Conservation (phyloP, 1,140 invertebrate genomes). For the Sitodiplosis mosellana region DNA sequence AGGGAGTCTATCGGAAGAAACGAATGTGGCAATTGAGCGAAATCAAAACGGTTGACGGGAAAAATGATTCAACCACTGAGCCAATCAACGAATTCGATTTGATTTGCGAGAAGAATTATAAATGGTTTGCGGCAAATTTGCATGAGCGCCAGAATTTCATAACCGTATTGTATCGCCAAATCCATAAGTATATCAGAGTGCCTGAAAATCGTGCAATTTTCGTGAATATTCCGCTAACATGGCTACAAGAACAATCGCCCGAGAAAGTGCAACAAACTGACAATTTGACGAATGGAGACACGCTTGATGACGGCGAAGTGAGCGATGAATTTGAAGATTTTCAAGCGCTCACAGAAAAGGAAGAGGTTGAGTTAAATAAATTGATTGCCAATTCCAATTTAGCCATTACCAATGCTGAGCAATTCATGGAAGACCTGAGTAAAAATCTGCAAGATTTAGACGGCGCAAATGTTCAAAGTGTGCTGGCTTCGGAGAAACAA, state of each 20-base stretch:
- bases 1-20: slow-evolving; percentile 68
- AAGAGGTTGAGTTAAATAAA: slow-evolving; percentile 56
- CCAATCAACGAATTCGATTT: slow-evolving; percentile 72
- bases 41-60: slow-evolving; percentile 62
- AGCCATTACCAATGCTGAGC: slow-evolving; percentile 53
- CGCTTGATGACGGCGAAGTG: slow-evolving; percentile 11
- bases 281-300: slow-evolving; percentile 4
- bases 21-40: slow-evolving; percentile 57
- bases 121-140: slow-evolving; percentile 59
- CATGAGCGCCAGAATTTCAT: slow-evolving; percentile 56
- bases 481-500: slow-evolving; percentile 53
- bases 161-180: slow-evolving; percentile 38
- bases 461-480: slow-evolving; percentile 69
- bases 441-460: slow-evolving; percentile 50
- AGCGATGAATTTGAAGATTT: slow-evolving; percentile 41
- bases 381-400: slow-evolving; percentile 49
- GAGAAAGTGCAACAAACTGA: slow-evolving; percentile 19
- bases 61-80: slow-evolving; percentile 29
- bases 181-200: slow-evolving; percentile 35
- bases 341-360: slow-evolving; percentile 65
- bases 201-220: slow-evolving; percentile 41
- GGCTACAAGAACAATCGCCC: slow-evolving; percentile 36
- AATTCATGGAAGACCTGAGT: slow-evolving; percentile 50
- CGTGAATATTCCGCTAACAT: slow-evolving; percentile 53
- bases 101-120: slow-evolving; percentile 72